A percentile compares a stretch with the other conserved stretches of the same genome.
Conservation (phyloP, 2,113 vertebrate species). For the Carassius gibelio region DNA sequence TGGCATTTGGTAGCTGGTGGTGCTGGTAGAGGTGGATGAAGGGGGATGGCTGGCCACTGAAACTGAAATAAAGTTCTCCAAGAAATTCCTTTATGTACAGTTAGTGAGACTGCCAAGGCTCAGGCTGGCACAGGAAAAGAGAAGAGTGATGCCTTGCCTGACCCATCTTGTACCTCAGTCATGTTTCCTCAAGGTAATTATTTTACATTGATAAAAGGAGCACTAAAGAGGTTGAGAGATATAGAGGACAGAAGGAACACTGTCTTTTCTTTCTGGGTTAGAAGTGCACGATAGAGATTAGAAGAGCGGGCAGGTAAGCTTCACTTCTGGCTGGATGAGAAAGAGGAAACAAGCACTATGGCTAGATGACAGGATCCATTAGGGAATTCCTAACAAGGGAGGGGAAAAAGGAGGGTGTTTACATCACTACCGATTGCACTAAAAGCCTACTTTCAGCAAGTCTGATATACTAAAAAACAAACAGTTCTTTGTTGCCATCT, state of each 20-base stretch:
- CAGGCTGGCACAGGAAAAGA: constrained; percentile 39
- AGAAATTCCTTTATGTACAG: constrained; percentile 66
- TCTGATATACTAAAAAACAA: constrained; percentile 18
- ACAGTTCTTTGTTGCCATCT: constrained; percentile 17
- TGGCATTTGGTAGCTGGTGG: constrained; percentile 67
- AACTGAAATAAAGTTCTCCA: constrained; percentile 67
- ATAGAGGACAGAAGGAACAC: constrained; percentile 65
- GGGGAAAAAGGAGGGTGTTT: constrained; percentile 9
- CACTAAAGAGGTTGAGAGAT: constrained; percentile 48
- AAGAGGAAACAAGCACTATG: constrained; percentile 43
- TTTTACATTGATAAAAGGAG: constrained; percentile 69
- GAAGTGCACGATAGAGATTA: constrained; percentile 60
- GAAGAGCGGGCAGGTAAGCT: constrained; percentile 60
- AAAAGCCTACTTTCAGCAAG: constrained; percentile 20
- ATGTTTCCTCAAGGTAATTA: constrained; percentile 62
- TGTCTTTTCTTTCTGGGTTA: constrained; percentile 70
- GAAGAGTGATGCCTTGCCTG: constrained; percentile 55
- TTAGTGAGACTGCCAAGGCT: constrained; percentile 55
- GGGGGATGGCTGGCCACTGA: constrained; percentile 53
- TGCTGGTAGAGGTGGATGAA: constrained; percentile 33
- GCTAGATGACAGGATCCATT: constrained; percentile 39
- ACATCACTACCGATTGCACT: constrained; percentile 18
- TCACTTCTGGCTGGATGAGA: constrained; percentile 56
- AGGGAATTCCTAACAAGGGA: constrained; percentile 28
- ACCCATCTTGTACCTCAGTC: constrained; percentile 53